A percentile compares a stretch with the other conserved stretches of the same genome.
Evolutionary conservation across 1,140 invertebrate species (phyloP).

Genomic region (Drosophila lacertosa): DNA sequence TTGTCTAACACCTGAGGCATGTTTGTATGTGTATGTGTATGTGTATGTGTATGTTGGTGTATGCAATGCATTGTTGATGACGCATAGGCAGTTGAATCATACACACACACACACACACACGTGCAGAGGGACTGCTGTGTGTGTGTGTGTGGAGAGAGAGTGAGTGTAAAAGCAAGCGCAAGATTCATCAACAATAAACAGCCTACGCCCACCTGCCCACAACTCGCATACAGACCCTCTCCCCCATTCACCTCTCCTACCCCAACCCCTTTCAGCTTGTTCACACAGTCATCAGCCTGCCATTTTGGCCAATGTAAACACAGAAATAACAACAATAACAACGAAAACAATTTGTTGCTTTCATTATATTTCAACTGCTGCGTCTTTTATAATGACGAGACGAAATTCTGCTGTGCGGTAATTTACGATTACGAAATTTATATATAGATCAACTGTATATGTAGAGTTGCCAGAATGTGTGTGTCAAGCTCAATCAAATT

Average conservation of each 20-base stretch:
- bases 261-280: slow-evolving; percentile 4
- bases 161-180: slow-evolving; percentile 10
- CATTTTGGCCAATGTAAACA: slow-evolving; percentile 56
- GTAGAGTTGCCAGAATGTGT: slow-evolving; percentile 7
- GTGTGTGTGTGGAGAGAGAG: slow-evolving; percentile 6
- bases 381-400: slow-evolving; percentile 60
- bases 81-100: slow-evolving; percentile 50
- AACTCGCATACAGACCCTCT: background rate
- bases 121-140: background rate
- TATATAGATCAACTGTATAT: slow-evolving; percentile 41
- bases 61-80: slow-evolving; percentile 34
- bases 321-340: slow-evolving; percentile 20
- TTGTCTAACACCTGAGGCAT: slow-evolving; percentile 26
- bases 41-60: background rate
- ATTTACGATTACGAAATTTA: slow-evolving; percentile 75
- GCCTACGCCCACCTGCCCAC: slow-evolving; percentile 42
- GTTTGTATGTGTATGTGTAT: background rate
- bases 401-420: slow-evolving; percentile 68
- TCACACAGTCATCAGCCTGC: slow-evolving; percentile 40
- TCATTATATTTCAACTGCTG: slow-evolving; percentile 48
- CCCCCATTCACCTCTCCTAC: background rate
- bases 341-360: slow-evolving; percentile 50
- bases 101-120: slow-evolving; percentile 35
- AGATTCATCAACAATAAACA: slow-evolving; percentile 38
- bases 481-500: slow-evolving; percentile 45